Percentiles rank a stretch among this genome's conserved stretches.
Evolutionary conservation across 2,797 vertebrate species (phyloP).

Genomic region (Oreonectes daqikongensis): DNA sequence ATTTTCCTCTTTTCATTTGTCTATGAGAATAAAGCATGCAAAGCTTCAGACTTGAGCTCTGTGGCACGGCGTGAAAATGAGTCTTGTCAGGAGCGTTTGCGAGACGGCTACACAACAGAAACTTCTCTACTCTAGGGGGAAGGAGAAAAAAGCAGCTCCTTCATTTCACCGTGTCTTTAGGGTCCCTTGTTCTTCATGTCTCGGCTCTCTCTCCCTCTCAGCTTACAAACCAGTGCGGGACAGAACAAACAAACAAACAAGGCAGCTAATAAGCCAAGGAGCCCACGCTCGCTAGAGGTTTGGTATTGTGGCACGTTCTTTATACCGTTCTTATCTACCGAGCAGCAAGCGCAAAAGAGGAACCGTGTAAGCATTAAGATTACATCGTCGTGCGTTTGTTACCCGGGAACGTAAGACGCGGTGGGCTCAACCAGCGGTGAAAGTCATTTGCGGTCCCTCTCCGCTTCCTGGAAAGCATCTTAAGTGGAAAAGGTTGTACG

Average conservation of each 20-base stretch:
- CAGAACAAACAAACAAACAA: slow-evolving; percentile 74
- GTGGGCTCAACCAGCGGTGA: slow-evolving; percentile 69
- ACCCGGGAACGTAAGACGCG: slow-evolving; percentile 75
- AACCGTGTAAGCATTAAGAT: slow-evolving; percentile 78
- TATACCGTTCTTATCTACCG: slow-evolving; percentile 74
- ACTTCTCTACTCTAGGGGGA: slow-evolving; percentile 60
- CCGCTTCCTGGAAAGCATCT: slow-evolving; percentile 69
- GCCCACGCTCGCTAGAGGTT: slow-evolving; percentile 60
- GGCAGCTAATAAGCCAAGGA: slow-evolving; percentile 68
- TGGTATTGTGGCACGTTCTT: slow-evolving; percentile 72
- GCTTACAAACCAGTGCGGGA: slow-evolving; percentile 64
- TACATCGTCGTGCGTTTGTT: slow-evolving; percentile 82
- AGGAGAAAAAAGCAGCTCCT: slow-evolving; percentile 53
- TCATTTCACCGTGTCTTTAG: slow-evolving; percentile 62
- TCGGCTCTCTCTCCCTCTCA: slow-evolving; percentile 60
- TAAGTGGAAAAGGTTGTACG: slow-evolving; percentile 75
- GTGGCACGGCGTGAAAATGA: slow-evolving; percentile 50
- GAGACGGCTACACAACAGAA: slow-evolving; percentile 55
- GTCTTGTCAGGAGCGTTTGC: slow-evolving; percentile 52
- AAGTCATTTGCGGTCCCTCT: slow-evolving; percentile 66
- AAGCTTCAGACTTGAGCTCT: slow-evolving; percentile 62
- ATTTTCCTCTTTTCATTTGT: slow-evolving; percentile 51
- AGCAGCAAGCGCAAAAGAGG: slow-evolving; percentile 71
- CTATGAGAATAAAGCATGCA: slow-evolving; percentile 51
- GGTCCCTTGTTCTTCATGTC: slow-evolving; percentile 57